phyloP scores from a whole-genome alignment of 2,888 invertebrate species.

The Coleophora deauratella region DNA sequence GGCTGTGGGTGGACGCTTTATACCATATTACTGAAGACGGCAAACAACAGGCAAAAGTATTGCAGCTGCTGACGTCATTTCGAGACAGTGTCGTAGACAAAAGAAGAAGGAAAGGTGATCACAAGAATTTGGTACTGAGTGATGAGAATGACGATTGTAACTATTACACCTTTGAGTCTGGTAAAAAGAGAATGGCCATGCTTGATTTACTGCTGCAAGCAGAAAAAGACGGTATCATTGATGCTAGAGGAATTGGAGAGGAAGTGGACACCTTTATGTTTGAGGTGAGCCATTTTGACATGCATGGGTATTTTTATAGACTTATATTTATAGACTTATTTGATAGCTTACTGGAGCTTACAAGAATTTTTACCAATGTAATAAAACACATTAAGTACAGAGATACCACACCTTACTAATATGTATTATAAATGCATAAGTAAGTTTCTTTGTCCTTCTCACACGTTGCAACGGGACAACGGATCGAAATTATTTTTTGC shows the following conservation, averaged over 20 bases:
- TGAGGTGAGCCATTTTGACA: too few species aligned
- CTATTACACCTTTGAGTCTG: constrained; percentile 14
- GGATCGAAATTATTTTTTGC: too few species aligned
- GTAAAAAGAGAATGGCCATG: constrained; percentile 45
- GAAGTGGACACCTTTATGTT: constrained; percentile 79
- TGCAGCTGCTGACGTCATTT: constrained; percentile 43
- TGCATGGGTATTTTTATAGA: too few species aligned
- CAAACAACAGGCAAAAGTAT: constrained; percentile 43
- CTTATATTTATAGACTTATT: too few species aligned
- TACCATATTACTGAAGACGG: constrained; percentile 65
- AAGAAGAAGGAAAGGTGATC: constrained; percentile 24
- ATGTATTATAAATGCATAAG: too few species aligned
- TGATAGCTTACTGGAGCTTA: too few species aligned
- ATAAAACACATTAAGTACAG: too few species aligned
- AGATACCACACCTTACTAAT: too few species aligned
- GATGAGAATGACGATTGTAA: constrained; percentile 11
- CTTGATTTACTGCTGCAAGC: constrained; percentile 56
- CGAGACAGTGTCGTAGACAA: constrained; percentile 44
- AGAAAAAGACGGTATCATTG: constrained; percentile 57
- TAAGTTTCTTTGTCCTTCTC: too few species aligned
- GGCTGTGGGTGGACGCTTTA: constrained; percentile 65
- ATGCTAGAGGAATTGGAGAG: constrained; percentile 68
- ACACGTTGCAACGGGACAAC: too few species aligned
- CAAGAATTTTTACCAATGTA: too few species aligned
- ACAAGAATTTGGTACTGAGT: neutral